These are phyloP conservation scores for Acronicta leporina DNA, from an alignment of 2,888 invertebrate genomes.

Conservation along the genomic window DNA sequence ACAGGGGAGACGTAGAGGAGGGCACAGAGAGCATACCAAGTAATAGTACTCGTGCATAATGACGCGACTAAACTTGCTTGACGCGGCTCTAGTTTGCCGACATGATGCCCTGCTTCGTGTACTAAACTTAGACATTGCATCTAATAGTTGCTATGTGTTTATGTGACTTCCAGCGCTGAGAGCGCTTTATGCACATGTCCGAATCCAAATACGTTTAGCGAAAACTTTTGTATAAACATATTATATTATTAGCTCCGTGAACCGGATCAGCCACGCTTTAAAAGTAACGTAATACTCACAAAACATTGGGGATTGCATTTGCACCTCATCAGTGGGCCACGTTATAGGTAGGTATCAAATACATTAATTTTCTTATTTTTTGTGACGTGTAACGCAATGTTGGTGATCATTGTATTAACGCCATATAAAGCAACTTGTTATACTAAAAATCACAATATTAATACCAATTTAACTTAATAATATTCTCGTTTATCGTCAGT, in stretches of 20 bases:
- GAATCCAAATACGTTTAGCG: conserved; percentile 17
- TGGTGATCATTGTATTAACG: too few relatives aligned
- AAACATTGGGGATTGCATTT: too few relatives aligned
- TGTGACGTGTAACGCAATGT: too few relatives aligned
- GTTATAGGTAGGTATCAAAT: too few relatives aligned
- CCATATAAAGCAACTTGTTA: neutral
- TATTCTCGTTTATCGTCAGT: conserved; percentile 33
- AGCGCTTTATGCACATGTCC: conserved; percentile 13
- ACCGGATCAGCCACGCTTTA: too few relatives aligned
- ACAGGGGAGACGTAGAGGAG: conserved; percentile 4
- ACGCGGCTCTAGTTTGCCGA: conserved; percentile 23
- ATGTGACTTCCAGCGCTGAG: conserved; percentile 21
- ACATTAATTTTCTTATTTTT: too few relatives aligned
- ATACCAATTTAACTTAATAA: conserved; percentile 15
- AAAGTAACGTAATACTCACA: too few relatives aligned
- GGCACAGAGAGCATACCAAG: conserved; percentile 14
- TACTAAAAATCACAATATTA: neutral
- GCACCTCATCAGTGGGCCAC: too few relatives aligned
- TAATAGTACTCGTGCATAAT: conserved; percentile 36
- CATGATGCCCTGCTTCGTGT: conserved; percentile 21
- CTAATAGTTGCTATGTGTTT: conserved; percentile 34
- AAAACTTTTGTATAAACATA: conserved; percentile 6
- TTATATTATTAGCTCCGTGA: too few relatives aligned
- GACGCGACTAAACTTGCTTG: conserved; percentile 28
- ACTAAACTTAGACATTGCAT: conserved; percentile 21